Conservation (phyloP, 2,113 vertebrate species). For the Ellobius talpinus region DNA sequence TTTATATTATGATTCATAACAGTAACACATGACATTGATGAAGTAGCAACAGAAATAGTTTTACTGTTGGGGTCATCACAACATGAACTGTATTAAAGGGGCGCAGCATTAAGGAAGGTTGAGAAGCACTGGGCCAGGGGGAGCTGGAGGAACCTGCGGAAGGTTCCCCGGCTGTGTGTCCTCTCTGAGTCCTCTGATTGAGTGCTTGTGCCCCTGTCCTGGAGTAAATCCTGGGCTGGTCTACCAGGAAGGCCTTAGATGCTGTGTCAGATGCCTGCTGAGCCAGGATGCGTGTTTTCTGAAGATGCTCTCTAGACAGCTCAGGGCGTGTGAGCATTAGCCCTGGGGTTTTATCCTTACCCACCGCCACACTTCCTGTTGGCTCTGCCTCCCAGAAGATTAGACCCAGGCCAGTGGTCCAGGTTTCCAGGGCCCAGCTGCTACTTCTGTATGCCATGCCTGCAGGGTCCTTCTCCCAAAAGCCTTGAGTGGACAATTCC, state of each 20-base stretch:
- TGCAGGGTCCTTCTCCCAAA: not conserved
- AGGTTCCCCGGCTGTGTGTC: not conserved
- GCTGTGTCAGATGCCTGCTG: not conserved
- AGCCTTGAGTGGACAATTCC: not conserved
- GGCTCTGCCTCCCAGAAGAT: not conserved
- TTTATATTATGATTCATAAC: not conserved
- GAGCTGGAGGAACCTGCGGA: no score
- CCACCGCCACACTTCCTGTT: not conserved
- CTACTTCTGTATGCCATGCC: not conserved
- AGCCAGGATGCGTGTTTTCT: not conserved
- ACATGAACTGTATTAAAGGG: not conserved
- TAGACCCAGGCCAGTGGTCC: not conserved
- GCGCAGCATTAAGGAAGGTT: not conserved
- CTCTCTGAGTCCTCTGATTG: not conserved
- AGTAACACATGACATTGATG: not conserved
- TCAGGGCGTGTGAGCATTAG: not conserved
- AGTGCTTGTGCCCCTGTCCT: not conserved
- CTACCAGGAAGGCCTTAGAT: no score
- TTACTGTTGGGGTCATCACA: not conserved
- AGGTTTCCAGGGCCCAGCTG: not conserved
- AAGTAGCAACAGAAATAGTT: not conserved
- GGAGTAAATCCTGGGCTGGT: not conserved
- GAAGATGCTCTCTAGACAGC: not conserved
- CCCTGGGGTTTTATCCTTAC: not conserved
- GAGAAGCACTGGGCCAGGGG: not conserved